Percentiles rank a stretch among this genome's conserved stretches.
These are phyloP conservation scores for Ptychoptera albimana DNA, from an alignment of 2,888 invertebrate species.

Conservation along the genomic window DNA sequence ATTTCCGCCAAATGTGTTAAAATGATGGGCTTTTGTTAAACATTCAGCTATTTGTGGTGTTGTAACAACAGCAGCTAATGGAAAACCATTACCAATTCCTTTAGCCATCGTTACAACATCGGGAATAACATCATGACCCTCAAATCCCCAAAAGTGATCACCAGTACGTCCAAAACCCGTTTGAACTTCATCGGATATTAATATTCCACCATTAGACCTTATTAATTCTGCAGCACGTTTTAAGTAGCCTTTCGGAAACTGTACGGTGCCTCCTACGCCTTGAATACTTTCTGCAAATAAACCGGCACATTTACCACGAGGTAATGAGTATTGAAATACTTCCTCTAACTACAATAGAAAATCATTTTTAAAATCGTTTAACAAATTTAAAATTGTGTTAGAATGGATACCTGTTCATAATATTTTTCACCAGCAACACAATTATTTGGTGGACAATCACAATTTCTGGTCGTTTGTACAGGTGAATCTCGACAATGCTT, in stretches of 20 bases:
- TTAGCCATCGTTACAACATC: slow-evolving; percentile 96
- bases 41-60: slow-evolving; percentile 72
- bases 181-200: slow-evolving; percentile 91
- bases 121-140: slow-evolving; percentile 68
- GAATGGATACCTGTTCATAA: slow-evolving; percentile 54
- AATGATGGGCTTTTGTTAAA: slow-evolving; percentile 61
- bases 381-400: no score
- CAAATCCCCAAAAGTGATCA: slow-evolving; percentile 92
- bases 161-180: slow-evolving; percentile 94
- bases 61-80: slow-evolving; percentile 88
- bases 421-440: slow-evolving; percentile 69
- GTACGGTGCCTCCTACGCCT: slow-evolving; percentile 87
- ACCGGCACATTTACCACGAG: slow-evolving; percentile 60
- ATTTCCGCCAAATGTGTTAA: slow-evolving; percentile 95
- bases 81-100: slow-evolving; percentile 88
- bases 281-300: slow-evolving; percentile 93
- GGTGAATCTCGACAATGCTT: slow-evolving; percentile 74
- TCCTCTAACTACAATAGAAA: slow-evolving; percentile 28
- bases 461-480: slow-evolving; percentile 50
- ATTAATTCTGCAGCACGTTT: slow-evolving; percentile 65
- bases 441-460: slow-evolving; percentile 40
- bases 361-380: no score
- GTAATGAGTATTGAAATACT: slow-evolving; percentile 59
- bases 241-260: slow-evolving; percentile 78
- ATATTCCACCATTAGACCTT: slow-evolving; percentile 68